These are phyloP conservation scores for Tragulus kanchil DNA, from an alignment of 2,113 vertebrate genomes.

Conservation along the genomic window DNA sequence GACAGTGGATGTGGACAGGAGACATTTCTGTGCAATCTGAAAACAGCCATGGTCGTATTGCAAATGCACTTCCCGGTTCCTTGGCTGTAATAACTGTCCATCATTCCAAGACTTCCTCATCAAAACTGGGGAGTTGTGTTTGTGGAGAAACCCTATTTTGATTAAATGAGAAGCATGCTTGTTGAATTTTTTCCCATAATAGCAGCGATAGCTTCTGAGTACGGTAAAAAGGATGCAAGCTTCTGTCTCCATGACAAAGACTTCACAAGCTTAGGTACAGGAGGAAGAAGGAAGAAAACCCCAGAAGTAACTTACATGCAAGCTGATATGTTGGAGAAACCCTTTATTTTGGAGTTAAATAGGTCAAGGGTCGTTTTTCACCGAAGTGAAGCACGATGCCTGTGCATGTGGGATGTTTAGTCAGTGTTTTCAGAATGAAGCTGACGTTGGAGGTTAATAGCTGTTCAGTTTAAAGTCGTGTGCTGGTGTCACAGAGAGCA, in stretches of 20 bases:
- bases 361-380: no score
- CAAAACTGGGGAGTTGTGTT: neutral
- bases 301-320: no score
- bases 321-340: rapidly evolving
- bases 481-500: neutral
- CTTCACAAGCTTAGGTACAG: neutral
- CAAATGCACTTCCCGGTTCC: neutral
- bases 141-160: neutral
- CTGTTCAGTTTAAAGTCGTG: neutral
- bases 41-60: rapidly evolving
- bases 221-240: neutral
- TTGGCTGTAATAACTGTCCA: neutral
- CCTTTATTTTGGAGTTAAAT: no score
- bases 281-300: neutral
- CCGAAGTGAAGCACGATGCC: no score
- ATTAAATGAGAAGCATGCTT: neutral
- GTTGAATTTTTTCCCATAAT: neutral
- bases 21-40: neutral
- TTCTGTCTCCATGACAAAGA: neutral
- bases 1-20: neutral
- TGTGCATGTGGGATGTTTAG: neutral
- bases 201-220: neutral
- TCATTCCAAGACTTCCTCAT: neutral
- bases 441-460: neutral
- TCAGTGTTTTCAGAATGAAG: neutral